Base-by-base conservation (phyloP, 2,888 invertebrate species). In the Drosophila parthenogenetica region DNA sequence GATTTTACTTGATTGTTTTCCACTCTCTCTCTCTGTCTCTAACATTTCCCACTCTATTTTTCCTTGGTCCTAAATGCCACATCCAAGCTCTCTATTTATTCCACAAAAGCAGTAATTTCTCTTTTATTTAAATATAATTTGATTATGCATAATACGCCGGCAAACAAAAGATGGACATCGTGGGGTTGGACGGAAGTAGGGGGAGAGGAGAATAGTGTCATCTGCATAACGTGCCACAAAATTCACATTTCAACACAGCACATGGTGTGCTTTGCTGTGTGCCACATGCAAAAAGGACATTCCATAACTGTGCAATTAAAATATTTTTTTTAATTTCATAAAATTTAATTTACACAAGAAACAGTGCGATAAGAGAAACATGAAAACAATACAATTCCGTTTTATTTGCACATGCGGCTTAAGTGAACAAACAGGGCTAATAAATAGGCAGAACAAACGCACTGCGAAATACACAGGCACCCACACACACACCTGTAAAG, bases 311-410 rank as follows among this genome's bases (percentile, higher is more conserved):
- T 70, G 43, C 74, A 79, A 64, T 79, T 51, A 72, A 73, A 72
- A 73, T 73, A 73, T 75, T 77, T 70, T 59, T 17, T 53, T 74
- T 66, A 74, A 79, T 84, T 84, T 68, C 69, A 84, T 84, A 72
- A 79, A 74, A 59, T 87, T 85, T 79, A 84, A 81, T 87, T 84
- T 73, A 81, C 79, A 53, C 59, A 58, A 40, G 48, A 32, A 35
- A 35, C 13, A 11, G 35, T 13, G 3, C 1, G 13, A 11, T 0
- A 35, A 3, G 4, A 35, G 13, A 35, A 13, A 8, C 13, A 35
- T 35, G 13, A 35, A 7, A 35, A 29, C 57, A 53, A 17, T 45
- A n/a, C 46, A 35, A 53, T 16, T 53, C 40, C 22, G 40, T 72
- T 68, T 65, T 67, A 65, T 65, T 87, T 74, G 64, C 65, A 48